A percentile compares a stretch with the other conserved stretches of the same genome.
These are phyloP conservation scores for Ichneumon xanthorius DNA, from an alignment of 2,888 invertebrate species.

Conservation along the genomic window DNA sequence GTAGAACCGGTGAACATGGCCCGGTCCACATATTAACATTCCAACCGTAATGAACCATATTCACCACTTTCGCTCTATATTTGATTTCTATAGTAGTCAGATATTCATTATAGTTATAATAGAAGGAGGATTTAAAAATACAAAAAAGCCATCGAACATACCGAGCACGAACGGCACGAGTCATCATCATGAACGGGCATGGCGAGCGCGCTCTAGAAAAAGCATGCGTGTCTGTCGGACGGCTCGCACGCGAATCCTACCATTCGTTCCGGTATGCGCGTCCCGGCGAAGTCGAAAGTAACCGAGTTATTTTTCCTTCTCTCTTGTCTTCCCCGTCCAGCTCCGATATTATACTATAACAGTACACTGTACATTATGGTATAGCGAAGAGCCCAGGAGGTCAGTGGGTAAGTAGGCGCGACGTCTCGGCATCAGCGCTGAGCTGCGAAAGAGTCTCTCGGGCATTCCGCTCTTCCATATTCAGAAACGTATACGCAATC, in stretches of 20 bases:
- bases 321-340: not conserved
- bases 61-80: no score
- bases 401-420: slow-evolving; percentile 70
- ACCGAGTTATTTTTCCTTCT: slow-evolving; percentile 45
- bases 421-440: slow-evolving; percentile 22
- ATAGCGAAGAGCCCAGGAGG: slow-evolving; percentile 53
- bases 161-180: not conserved
- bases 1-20: no score
- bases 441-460: slow-evolving; percentile 25
- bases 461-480: slow-evolving; percentile 26
- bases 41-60: no score
- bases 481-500: slow-evolving; percentile 13
- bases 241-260: slow-evolving; percentile 28
- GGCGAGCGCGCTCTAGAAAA: slow-evolving; percentile 9
- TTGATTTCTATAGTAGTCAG: no score
- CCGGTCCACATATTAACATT: no score
- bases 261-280: slow-evolving; percentile 47
- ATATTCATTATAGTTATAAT: no score
- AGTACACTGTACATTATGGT: slow-evolving; percentile 28
- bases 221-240: not conserved
- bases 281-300: slow-evolving; percentile 65
- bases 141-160: not conserved
- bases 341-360: slow-evolving; percentile 6
- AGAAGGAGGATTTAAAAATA: not conserved
- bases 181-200: slow-evolving; percentile 13